Evolutionary conservation across 2,888 invertebrate species (phyloP), one percentile per base, ranked within the genome.

Genomic region (Meiosimyza decipiens): DNA sequence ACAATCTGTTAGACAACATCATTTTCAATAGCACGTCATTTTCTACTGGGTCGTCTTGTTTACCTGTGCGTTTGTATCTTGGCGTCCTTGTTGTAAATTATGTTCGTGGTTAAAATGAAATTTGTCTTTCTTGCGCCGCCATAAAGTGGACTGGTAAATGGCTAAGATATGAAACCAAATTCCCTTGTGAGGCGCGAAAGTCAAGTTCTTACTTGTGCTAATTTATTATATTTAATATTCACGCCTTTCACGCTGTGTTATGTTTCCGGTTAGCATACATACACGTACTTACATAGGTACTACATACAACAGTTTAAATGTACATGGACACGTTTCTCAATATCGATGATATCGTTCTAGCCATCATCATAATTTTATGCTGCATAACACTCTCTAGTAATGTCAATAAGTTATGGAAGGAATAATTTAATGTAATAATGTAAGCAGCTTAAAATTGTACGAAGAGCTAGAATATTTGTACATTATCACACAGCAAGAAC

Each of bases 151-250:
- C 40, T 11, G 22, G 51, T 15, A 69, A 40, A 60, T 51, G 69
- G n/a, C 28, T 52, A 7, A 57, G 68, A 57, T 68, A 59, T 68
- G 57, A 68, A 68, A 68, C 57, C 57, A 59, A 68, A 59, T 59
- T 47, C 57, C 59, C 68, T 59, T 15, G 22, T 16, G 50, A 13
- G 68, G 50, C 59, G 50, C 65, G 69, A 73, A 65, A 65, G 60
- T 52, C 55, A 73, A 69, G 62, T 65, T 69, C 28, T 68, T 60
- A 63, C 49, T 63, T 28, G 54, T 47, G 57, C 49, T 70, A 40
- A 59, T 59, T 73, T 52, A 68, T 59, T 68, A 49, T 59, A 57
- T 68, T 68, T 68, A 68, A 59, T 49, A 57, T 57, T 57, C 66
- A 62, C 60, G 65, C 65, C 65, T 65, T 65, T 65, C 51, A 51